These are phyloP conservation scores for Verasper variegatus DNA, from an alignment of 2,113 vertebrate genomes.

Conservation along the genomic window DNA sequence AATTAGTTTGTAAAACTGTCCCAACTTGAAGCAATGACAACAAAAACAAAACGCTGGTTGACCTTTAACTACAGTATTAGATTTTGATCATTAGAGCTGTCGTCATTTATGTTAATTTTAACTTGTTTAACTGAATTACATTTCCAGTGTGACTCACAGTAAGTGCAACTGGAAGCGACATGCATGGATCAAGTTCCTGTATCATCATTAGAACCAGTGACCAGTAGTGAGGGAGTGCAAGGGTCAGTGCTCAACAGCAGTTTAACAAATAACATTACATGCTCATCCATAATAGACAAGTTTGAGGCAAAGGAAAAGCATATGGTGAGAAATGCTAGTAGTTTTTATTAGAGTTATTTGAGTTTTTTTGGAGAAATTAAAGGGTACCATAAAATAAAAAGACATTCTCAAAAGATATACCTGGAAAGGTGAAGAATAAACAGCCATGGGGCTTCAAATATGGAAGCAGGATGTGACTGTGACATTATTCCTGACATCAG, in stretches of 20 bases:
- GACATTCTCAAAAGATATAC: not conserved
- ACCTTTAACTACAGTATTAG: not conserved
- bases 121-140: conserved; percentile 19
- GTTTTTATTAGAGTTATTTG: not conserved
- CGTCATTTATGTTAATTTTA: not conserved
- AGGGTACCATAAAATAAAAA: not conserved
- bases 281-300: conserved; percentile 44
- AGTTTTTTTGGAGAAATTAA: not conserved
- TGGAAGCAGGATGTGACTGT: not conserved
- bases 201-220: conserved; percentile 39
- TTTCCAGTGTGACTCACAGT: conserved; percentile 15
- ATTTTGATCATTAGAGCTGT: not conserved
- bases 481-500: conserved; percentile 15
- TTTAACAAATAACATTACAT: conserved; percentile 19
- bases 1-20: not conserved
- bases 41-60: not conserved
- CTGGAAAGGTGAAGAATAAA: conserved; percentile 18
- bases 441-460: conserved; percentile 9
- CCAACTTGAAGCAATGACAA: not conserved
- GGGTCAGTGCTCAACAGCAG: conserved; percentile 39
- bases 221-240: conserved; percentile 24
- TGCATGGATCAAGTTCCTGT: conserved; percentile 48
- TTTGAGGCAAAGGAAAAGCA: conserved; percentile 12
- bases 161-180: conserved; percentile 42
- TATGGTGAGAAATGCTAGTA: not conserved